These are phyloP conservation scores for Exephanes ischioxanthus DNA, from an alignment of 2,888 invertebrate species.

Conservation along the genomic window DNA sequence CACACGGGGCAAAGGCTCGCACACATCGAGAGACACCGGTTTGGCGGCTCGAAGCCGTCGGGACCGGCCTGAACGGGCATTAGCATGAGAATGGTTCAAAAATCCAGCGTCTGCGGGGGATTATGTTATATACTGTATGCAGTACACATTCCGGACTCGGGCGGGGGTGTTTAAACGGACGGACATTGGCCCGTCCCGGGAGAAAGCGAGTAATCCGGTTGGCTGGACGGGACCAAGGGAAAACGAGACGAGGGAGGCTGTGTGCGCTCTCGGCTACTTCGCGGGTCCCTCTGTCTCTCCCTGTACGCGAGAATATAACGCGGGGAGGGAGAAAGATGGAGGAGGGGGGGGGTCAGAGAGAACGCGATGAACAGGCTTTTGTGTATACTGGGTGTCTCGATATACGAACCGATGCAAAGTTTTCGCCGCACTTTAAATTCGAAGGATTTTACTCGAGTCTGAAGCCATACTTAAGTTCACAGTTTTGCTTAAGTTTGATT, in stretches of 20 bases:
- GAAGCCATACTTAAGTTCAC: not conserved
- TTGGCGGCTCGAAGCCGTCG: constrained; percentile 47
- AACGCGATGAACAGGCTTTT: constrained; percentile 60
- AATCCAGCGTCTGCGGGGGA: constrained; percentile 67
- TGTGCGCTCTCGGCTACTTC: constrained; percentile 39
- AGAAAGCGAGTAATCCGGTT: constrained; percentile 71
- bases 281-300: constrained; percentile 39
- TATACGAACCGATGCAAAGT: not conserved
- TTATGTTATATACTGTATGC: constrained; percentile 34
- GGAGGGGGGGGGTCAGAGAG: constrained; percentile 45
- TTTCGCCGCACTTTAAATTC: not conserved
- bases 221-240: constrained; percentile 63
- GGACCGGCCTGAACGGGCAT: constrained; percentile 69
- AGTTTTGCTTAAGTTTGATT: not conserved
- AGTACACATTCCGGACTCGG: constrained; percentile 29
- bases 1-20: constrained; percentile 40
- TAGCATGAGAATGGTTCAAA: constrained; percentile 80
- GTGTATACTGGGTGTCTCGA: constrained; percentile 57
- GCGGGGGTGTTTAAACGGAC: constrained; percentile 61
- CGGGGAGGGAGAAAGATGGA: constrained; percentile 59
- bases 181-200: constrained; percentile 70
- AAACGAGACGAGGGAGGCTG: constrained; percentile 70
- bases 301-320: constrained; percentile 61
- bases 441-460: not conserved
- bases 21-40: constrained; percentile 62